phyloP scores from a whole-genome alignment of 2,113 vertebrate genomes.

The Glaucomys volans region DNA sequence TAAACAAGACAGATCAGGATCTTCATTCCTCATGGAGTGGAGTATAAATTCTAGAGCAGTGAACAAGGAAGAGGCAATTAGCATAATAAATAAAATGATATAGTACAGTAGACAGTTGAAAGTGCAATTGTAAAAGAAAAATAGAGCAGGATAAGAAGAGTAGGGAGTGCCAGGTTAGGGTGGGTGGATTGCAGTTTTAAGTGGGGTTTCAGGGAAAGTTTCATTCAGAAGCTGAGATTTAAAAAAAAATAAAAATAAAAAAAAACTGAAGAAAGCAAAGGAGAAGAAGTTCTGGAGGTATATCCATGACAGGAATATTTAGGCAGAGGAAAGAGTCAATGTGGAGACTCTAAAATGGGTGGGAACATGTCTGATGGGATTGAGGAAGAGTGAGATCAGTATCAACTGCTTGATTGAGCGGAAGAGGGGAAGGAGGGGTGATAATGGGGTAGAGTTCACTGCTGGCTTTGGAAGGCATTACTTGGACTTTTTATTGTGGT shows the following conservation, averaged over 20 bases:
- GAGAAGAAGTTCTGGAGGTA: neutral
- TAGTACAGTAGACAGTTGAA: neutral
- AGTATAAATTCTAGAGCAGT: neutral
- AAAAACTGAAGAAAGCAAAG: slow-evolving; percentile 10
- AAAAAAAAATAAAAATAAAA: neutral
- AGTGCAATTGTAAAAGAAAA: neutral
- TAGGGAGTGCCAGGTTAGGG: neutral
- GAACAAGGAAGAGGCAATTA: neutral
- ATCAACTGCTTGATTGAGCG: neutral
- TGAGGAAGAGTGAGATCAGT: neutral
- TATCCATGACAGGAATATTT: neutral
- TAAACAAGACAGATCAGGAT: neutral
- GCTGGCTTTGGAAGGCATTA: neutral
- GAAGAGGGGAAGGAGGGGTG: neutral
- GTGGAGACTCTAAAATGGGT: neutral
- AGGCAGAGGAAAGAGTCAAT: neutral
- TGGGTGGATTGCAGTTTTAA: neutral
- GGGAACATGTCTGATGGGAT: neutral
- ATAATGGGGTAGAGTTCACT: neutral
- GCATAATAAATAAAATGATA: neutral
- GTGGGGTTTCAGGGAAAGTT: neutral
- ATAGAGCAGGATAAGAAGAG: neutral
- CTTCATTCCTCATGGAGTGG: neutral
- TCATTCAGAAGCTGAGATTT: neutral
- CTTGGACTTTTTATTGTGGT: neutral